These are phyloP conservation scores for Oligia fasciuncula DNA, from an alignment of 2,888 invertebrate species.

Conservation along the genomic window DNA sequence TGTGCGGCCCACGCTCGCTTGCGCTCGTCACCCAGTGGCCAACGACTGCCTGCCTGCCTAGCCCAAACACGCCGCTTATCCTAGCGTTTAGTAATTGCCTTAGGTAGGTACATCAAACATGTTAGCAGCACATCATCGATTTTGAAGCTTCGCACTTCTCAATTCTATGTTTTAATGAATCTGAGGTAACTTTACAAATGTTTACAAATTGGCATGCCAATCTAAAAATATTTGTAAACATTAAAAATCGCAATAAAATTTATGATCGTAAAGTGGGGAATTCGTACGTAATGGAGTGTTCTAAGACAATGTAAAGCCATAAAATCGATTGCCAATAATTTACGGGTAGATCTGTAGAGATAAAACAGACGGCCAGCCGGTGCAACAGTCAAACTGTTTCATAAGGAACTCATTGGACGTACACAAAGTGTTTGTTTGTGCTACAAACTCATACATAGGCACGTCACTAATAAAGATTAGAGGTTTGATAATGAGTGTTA, in stretches of 20 bases:
- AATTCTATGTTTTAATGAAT: background rate
- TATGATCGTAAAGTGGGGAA: constrained; percentile 55
- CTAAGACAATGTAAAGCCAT: constrained; percentile 67
- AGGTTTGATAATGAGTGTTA: constrained; percentile 42
- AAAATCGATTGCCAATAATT: constrained; percentile 73
- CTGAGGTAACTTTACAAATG: background rate
- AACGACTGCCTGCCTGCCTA: constrained; percentile 35
- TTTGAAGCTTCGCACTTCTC: background rate
- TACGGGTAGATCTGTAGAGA: constrained; percentile 60
- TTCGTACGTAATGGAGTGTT: constrained; percentile 58
- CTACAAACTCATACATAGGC: background rate
- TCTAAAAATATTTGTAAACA: constrained; percentile 43
- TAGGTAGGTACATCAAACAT: constrained; percentile 11
- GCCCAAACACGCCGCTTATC: constrained; percentile 30
- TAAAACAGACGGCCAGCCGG: constrained; percentile 53
- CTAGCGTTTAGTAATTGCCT: constrained; percentile 27
- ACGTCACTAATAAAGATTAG: constrained; percentile 34
- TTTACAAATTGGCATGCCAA: constrained; percentile 17
- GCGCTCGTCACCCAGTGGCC: constrained; percentile 41
- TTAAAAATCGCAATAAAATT: constrained; percentile 40
- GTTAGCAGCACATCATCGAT: constrained; percentile 14
- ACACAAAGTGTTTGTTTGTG: constrained; percentile 26
- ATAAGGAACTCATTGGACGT: constrained; percentile 35
- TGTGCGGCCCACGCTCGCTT: constrained; percentile 63
- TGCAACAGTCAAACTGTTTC: constrained; percentile 44